Conservation (phyloP, 2,113 vertebrate genomes). For the Apodemus speciosus region DNA sequence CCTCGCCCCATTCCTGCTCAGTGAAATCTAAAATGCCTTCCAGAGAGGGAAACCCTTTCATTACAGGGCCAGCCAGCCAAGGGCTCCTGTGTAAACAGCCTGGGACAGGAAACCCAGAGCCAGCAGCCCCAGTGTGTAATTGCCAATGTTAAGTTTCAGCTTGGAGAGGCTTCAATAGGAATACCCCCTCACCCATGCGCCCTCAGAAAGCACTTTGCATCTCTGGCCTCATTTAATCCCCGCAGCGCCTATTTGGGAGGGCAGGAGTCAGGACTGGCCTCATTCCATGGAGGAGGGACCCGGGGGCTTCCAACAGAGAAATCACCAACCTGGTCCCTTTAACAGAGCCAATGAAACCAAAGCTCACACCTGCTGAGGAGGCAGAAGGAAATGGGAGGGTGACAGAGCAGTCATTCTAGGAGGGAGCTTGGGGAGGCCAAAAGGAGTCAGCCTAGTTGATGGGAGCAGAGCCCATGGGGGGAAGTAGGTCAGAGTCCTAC, state of each 20-base stretch:
- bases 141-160: slow-evolving; percentile 16
- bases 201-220: neutral
- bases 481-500: neutral
- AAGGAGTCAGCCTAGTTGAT: neutral
- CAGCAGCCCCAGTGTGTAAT: neutral
- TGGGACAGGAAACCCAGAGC: slow-evolving; percentile 25
- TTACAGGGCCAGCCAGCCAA: neutral
- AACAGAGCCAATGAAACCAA: neutral
- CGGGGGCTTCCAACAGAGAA: neutral
- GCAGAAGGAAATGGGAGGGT: neutral
- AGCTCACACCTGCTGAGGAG: neutral
- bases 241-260: neutral
- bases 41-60: slow-evolving; percentile 38
- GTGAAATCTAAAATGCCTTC: slow-evolving; percentile 39
- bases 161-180: neutral
- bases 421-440: neutral
- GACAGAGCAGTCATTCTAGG: neutral
- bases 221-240: neutral
- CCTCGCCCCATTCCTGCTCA: neutral
- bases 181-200: neutral
- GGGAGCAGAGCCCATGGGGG: neutral
- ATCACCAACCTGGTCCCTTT: neutral
- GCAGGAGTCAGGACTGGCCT: neutral
- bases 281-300: neutral
- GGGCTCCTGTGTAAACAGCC: neutral